These are phyloP conservation scores for Mesoclemmys tuberculata DNA, from an alignment of 2,113 vertebrate genomes.

Conservation along the genomic window DNA sequence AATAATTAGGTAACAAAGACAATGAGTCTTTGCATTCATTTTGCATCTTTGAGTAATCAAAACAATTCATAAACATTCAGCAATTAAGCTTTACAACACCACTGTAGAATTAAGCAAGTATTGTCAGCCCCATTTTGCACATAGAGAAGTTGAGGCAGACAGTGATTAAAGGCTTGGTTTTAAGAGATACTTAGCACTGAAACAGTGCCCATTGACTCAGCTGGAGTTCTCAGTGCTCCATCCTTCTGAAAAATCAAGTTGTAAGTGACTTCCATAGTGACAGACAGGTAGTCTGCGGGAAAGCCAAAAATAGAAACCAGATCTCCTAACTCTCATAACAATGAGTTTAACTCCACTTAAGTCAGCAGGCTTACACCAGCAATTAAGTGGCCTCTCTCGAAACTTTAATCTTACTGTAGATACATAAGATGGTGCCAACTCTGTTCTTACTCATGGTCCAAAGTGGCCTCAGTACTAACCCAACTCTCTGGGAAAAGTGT, in stretches of 20 bases:
- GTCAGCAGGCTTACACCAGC: not conserved
- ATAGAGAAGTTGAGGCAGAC: not conserved
- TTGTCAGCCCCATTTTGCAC: accelerated
- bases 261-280: not conserved
- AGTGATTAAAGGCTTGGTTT: not conserved
- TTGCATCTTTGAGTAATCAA: not conserved
- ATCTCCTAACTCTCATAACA: not conserved
- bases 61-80: not conserved
- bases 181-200: not conserved
- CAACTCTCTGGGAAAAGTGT: not conserved
- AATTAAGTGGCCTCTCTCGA: not conserved
- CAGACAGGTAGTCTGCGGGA: accelerated
- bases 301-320: not conserved
- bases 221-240: not conserved
- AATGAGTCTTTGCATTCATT: not conserved
- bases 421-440: not conserved
- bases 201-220: not conserved
- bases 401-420: not conserved
- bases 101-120: not conserved
- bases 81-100: not conserved
- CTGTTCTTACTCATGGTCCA: not conserved
- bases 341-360: not conserved
- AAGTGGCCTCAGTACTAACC: not conserved
- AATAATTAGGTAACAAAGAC: not conserved
- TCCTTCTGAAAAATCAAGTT: not conserved